phyloP scores from a whole-genome alignment of 2,113 vertebrate genomes.

The Propithecus coquereli region DNA sequence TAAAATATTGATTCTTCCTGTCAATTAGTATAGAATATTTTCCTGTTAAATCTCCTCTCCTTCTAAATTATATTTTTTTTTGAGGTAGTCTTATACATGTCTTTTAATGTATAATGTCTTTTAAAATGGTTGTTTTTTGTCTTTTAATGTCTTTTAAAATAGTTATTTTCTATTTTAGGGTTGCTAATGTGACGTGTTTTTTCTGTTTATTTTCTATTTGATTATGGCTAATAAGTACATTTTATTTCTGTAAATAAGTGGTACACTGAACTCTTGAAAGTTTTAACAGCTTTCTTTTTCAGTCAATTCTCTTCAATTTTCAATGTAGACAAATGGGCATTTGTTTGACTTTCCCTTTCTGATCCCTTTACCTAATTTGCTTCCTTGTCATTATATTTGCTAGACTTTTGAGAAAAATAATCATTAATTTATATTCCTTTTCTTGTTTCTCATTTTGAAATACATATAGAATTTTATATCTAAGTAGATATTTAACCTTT shows the following conservation, averaged over 20 bases:
- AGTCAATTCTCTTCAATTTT: not conserved
- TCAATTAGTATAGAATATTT: not conserved
- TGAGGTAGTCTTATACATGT: not conserved
- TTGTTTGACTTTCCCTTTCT: not conserved
- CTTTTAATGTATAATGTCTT: not conserved
- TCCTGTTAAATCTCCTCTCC: not conserved
- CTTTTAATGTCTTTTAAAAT: not conserved
- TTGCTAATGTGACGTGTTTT: not conserved
- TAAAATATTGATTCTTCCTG: not conserved
- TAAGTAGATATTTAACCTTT: not conserved
- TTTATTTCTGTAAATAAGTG: not conserved
- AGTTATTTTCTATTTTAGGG: not conserved
- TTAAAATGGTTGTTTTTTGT: not conserved
- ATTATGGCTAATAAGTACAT: not conserved
- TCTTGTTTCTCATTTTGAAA: slow-evolving; percentile 2
- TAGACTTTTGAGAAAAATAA: not conserved
- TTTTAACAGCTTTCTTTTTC: not conserved
- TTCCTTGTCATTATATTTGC: not conserved
- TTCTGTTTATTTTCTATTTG: not conserved
- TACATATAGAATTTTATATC: not conserved
- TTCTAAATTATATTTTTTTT: not conserved
- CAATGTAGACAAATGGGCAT: not conserved
- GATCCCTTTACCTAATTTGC: not conserved
- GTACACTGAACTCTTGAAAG: not conserved
- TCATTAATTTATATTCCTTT: not conserved